Evolutionary conservation across 2,888 invertebrate species (phyloP).

Genomic region (Sicus ferrugineus): DNA sequence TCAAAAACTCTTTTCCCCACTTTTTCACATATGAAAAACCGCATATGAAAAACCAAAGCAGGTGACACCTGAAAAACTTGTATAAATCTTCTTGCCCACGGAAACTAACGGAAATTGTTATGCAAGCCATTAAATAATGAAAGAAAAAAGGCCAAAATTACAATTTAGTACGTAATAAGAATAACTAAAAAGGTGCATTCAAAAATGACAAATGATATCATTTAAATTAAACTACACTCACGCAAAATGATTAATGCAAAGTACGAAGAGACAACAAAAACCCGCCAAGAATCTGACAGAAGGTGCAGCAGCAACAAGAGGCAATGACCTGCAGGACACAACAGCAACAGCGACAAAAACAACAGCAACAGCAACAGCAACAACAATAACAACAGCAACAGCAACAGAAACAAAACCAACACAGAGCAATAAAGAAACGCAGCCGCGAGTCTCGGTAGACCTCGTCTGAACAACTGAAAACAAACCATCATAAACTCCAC

Average conservation of each 20-base stretch:
- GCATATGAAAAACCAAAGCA: background rate
- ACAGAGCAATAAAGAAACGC: background rate
- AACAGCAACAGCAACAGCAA: conserved; percentile 19
- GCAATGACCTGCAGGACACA: conserved; percentile 32
- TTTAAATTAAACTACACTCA: conserved; percentile 19
- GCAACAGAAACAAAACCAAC: background rate
- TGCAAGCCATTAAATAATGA: background rate
- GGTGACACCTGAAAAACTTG: conserved; percentile 20
- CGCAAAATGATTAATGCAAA: conserved; percentile 8
- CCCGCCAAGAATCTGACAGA: too few species aligned
- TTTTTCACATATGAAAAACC: background rate
- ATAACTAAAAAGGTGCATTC: conserved; percentile 12
- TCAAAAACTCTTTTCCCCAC: too few species aligned
- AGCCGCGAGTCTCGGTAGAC: background rate
- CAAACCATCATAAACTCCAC: conserved; percentile 11
- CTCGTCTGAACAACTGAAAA: background rate
- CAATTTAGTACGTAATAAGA: background rate
- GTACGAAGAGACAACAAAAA: background rate
- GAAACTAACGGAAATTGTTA: conserved; percentile 3
- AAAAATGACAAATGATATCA: conserved; percentile 13
- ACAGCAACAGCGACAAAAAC: conserved; percentile 10
- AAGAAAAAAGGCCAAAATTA: background rate
- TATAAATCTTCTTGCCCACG: background rate
- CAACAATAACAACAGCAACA: conserved; percentile 4
- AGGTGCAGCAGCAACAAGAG: conserved; percentile 10